Evolutionary conservation across 2,888 invertebrate genomes (phyloP), one percentile per base, ranked within the genome.

Genomic region (Pandemis corylana): DNA sequence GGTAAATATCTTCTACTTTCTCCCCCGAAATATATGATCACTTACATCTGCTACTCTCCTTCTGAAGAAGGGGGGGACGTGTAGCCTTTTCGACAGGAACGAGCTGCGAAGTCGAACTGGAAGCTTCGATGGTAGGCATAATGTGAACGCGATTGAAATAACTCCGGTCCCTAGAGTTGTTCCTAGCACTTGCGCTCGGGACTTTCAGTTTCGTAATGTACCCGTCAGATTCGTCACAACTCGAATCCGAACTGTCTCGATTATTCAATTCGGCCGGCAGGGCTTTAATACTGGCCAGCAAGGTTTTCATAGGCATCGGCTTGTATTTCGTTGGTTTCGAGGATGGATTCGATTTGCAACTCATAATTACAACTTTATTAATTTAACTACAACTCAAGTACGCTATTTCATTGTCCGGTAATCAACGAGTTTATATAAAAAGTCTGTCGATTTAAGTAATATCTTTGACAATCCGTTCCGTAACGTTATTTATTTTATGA

Each of bases 261-360:
- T 87, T 89, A 56, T 89, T 86, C 10, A 81, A 81, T 66, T 85
- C 80, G 51, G 85, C 82, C 77, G 90, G 86, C 66, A 93, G 78
- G 53, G 91, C 88, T 85, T 87, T 86, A 78, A 94, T 87, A 80
- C 89, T 90, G 1, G 93, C 93, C 20, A 94, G 80, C 80, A 95
- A 87, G 72, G 87, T 91, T 73, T 94, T 91, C 88, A 95, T 90
- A 13, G 94, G 93, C 91, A 94, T 90, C 13, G 94, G 94, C 56
- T 89, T 86, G 77, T 93, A 93, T 78, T 94, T 94, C 71, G 20
- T 56, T 56, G 20, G 9, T n/a, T n/a, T 20, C 0, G 56, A 9
- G 7, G 89, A 88, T 81, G 92, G 92, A 77, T 91, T 93, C 4
- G 93, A 87, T 42, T 91, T 89, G 1, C 90, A 82, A 85, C 93